Evolutionary conservation across 2,888 invertebrate genomes (phyloP), one percentile per base, ranked within the genome.

Genomic region (Standfussiana lucernea): DNA sequence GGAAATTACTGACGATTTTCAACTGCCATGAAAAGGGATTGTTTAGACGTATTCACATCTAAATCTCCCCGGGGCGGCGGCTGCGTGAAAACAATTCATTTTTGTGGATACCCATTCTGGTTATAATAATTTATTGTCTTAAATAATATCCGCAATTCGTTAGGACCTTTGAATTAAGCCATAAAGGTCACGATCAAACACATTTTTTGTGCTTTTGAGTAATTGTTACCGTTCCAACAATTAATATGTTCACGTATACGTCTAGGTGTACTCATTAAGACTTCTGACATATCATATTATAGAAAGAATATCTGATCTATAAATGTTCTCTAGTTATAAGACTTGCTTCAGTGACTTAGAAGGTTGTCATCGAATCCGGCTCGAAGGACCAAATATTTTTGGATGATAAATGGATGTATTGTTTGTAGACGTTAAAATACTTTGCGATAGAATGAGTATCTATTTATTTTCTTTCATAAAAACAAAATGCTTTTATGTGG

Each of bases 1-100:
- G 89, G 89, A 90, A 91, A 92, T 91, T 89, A 88, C 84, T 62
- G 72, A 82, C 75, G 79, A 88, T 83, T 88, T 88, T 82, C 84
- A 87, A 87, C 83, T 80, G 85, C 83, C 84, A 80, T 82, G 85
- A 90, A 89, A 89, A 78, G 70, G 77, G 40, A 89, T 82, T 92
- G 89, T 90, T 91, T 90, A 80, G 86, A 88, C 82, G 80, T 86
- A 87, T 86, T 86, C 81, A 82, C 74, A 85, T 86, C 82, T 84
- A 86, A 86, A 89, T 84, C 84, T 87, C 87, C 73, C 77, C 68
- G 32, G 83, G 73, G 86, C 68, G 32, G 83, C 72, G 86, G 72
- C 79, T 65, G 66, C 66, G 65, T 47, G 70, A 72, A 83, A 80
- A 82, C 86, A 73, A 88, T 82, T 80, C 72, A 84, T 86, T 85